phyloP scores from a whole-genome alignment of 2,797 vertebrate species.

The Oreonectes daqikongensis region DNA sequence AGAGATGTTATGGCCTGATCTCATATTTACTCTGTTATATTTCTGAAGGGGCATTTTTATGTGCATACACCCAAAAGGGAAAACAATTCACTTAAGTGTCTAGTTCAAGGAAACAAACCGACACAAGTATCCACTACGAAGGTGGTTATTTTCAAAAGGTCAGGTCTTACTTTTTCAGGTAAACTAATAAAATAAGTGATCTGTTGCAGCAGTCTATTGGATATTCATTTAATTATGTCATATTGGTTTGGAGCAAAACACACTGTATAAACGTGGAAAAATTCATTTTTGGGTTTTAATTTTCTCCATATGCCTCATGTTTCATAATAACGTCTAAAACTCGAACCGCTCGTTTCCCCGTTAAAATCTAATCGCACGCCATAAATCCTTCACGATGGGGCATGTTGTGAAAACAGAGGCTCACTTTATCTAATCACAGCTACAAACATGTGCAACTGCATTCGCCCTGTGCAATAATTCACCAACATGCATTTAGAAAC shows the following conservation, averaged over 20 bases:
- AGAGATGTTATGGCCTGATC: background rate
- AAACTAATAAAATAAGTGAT: constrained; percentile 22
- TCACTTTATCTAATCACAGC: background rate
- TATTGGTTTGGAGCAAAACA: background rate
- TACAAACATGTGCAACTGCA: constrained; percentile 1
- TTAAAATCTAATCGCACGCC: background rate
- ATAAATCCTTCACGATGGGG: background rate
- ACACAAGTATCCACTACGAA: background rate
- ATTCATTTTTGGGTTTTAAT: background rate
- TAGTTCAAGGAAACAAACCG: background rate
- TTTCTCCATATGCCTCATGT: constrained; percentile 7
- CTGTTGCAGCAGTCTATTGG: background rate
- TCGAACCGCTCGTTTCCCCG: background rate
- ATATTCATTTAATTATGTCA: background rate
- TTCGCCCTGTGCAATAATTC: constrained; percentile 12
- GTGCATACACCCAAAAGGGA: background rate
- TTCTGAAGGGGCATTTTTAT: background rate
- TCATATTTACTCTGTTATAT: background rate
- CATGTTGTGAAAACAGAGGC: constrained; percentile 9
- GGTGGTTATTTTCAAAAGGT: constrained; percentile 15
- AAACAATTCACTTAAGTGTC: constrained; percentile 11
- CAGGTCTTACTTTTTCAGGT: background rate
- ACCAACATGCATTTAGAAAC: constrained; percentile 29
- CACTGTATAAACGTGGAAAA: background rate
- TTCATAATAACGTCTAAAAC: background rate